Conservation (phyloP, 2,888 invertebrate genomes). For the Pimpla rufipes region DNA sequence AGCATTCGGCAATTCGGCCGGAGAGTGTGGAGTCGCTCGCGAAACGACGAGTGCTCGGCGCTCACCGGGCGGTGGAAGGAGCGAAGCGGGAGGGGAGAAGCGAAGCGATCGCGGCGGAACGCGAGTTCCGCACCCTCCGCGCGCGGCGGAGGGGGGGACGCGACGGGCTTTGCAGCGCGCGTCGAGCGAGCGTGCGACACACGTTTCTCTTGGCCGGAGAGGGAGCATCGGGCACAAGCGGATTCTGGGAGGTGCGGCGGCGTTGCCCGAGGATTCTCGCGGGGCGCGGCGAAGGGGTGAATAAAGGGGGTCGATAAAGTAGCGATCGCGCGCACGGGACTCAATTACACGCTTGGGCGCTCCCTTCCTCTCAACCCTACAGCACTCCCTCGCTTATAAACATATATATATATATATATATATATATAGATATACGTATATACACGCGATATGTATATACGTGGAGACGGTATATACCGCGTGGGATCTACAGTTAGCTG, state of each 20-base stretch:
- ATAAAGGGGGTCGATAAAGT: slow-evolving; percentile 84
- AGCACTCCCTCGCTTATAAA: slow-evolving; percentile 47
- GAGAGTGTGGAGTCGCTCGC: slow-evolving; percentile 54
- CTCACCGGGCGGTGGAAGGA: not conserved
- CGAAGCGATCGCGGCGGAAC: slow-evolving; percentile 44
- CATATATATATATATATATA: slow-evolving; percentile 6
- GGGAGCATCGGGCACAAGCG: slow-evolving; percentile 45
- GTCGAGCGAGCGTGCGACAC: slow-evolving; percentile 1
- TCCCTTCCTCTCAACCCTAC: slow-evolving; percentile 69
- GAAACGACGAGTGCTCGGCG: slow-evolving; percentile 43
- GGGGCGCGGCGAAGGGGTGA: slow-evolving; percentile 67
- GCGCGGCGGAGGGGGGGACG: slow-evolving; percentile 31
- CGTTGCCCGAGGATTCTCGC: slow-evolving; percentile 58
- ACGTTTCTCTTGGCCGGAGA: slow-evolving; percentile 16
- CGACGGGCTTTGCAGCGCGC: slow-evolving; percentile 46
- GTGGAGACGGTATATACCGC: slow-evolving; percentile 14
- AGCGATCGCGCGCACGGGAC: slow-evolving; percentile 84
- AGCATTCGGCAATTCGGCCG: slow-evolving; percentile 71
- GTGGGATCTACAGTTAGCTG: slow-evolving; percentile 36
- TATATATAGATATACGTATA: not conserved
- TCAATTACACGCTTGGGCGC: slow-evolving; percentile 85
- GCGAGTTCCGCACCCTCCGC: slow-evolving; percentile 46
- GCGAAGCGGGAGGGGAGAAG: slow-evolving; percentile 23
- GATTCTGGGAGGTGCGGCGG: slow-evolving; percentile 51
- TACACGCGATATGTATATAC: not conserved